These are phyloP conservation scores for Jordanella pulchra DNA, from an alignment of 2,797 vertebrate genomes.

Conservation along the genomic window DNA sequence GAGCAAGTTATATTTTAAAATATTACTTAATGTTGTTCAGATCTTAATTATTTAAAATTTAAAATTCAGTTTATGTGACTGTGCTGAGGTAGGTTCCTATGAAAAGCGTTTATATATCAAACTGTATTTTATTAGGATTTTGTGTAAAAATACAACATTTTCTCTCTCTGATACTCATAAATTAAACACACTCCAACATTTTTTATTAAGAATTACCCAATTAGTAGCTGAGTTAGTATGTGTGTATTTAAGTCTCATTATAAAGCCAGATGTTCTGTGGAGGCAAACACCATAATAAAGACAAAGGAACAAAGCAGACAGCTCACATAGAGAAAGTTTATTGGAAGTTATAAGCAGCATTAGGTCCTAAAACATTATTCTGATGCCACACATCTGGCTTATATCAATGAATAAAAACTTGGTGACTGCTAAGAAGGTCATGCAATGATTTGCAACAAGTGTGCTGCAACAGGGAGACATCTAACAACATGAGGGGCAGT, in stretches of 20 bases:
- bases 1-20: not conserved
- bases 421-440: too few relatives aligned
- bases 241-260: not conserved
- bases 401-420: too few relatives aligned
- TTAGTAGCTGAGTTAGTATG: not conserved
- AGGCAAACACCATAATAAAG: not conserved
- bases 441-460: not conserved
- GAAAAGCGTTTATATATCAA: too few relatives aligned
- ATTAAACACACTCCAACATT: not conserved
- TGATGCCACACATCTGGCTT: not conserved
- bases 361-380: not conserved
- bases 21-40: not conserved
- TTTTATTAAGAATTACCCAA: not conserved
- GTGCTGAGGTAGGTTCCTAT: not conserved
- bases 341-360: not conserved
- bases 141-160: not conserved
- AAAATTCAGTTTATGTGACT: not conserved
- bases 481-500: not conserved
- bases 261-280: not conserved
- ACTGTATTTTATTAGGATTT: not conserved
- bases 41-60: not conserved
- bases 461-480: not conserved
- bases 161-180: not conserved
- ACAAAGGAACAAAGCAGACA: not conserved
- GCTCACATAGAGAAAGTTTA: not conserved